A percentile compares a stretch with the other conserved stretches of the same genome.
phyloP scores from a whole-genome alignment of 2,888 invertebrate species.

The Lepeophtheirus nordmannii region DNA sequence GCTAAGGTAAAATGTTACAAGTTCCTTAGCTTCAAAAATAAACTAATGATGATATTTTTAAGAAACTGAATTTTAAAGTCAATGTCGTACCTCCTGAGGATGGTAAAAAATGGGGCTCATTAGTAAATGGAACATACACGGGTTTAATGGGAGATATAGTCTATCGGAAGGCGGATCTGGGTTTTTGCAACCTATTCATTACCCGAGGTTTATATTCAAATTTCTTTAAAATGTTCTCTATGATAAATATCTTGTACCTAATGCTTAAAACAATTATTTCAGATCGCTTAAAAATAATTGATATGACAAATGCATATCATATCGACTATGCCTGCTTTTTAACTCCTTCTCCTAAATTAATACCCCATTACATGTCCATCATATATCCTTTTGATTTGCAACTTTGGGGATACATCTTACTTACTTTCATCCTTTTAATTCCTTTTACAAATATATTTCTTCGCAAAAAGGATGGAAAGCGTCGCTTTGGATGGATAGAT shows the following conservation, averaged over 20 bases:
- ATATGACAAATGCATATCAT: background rate
- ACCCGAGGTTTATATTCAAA: background rate
- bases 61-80: background rate
- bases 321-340: background rate
- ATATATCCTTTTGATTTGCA: background rate
- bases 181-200: background rate
- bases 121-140: background rate
- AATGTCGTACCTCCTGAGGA: background rate
- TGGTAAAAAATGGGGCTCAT: slow-evolving; percentile 2
- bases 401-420: background rate
- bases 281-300: background rate
- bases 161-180: background rate
- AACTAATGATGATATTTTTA: too few relatives aligned
- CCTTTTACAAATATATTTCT: background rate
- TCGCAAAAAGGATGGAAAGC: background rate
- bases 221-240: too few relatives aligned
- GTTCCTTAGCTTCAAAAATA: too few relatives aligned
- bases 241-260: too few relatives aligned
- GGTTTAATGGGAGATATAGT: background rate
- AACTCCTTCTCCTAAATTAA: background rate
- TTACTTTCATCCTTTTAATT: background rate
- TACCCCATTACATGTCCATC: background rate
- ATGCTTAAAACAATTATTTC: too few relatives aligned
- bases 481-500: background rate
- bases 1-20: background rate